Percentiles rank a stretch among this genome's conserved stretches.
Evolutionary conservation across 2,888 invertebrate species (phyloP).

Genomic region (Ryuthela nishihirai): DNA sequence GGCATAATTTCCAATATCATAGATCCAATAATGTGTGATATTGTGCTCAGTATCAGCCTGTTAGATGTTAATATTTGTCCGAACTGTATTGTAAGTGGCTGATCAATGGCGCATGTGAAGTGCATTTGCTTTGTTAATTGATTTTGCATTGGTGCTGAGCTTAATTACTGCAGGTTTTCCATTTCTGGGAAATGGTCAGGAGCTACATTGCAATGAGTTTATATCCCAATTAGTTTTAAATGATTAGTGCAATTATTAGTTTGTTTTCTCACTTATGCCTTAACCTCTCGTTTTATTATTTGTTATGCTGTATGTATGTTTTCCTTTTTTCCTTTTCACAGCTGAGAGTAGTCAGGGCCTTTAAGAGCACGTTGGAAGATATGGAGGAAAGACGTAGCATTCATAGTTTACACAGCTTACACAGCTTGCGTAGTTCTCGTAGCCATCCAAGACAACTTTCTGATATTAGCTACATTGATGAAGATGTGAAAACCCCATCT

Average conservation of each 20-base stretch:
- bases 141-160: too few species aligned
- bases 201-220: not conserved
- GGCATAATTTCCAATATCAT: too few species aligned
- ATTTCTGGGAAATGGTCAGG: not conserved
- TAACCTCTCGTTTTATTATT: conserved; percentile 48
- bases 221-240: not conserved
- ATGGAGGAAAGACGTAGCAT: conserved; percentile 97
- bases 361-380: conserved; percentile 99
- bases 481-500: conserved; percentile 56
- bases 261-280: not conserved
- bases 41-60: too few species aligned
- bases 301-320: conserved; percentile 45
- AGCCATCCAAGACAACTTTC: conserved; percentile 70
- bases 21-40: too few species aligned
- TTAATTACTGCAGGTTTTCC: too few species aligned
- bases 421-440: conserved; percentile 75
- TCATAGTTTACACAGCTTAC: conserved; percentile 86
- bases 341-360: conserved; percentile 99
- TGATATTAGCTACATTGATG: conserved; percentile 81
- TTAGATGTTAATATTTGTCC: too few species aligned
- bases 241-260: not conserved
- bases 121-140: too few species aligned
- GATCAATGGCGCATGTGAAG: too few species aligned
- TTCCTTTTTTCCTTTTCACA: conserved; percentile 58
- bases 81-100: too few species aligned